Conservation (phyloP, 2,113 vertebrate genomes). For the Lichenostomus cassidix region DNA sequence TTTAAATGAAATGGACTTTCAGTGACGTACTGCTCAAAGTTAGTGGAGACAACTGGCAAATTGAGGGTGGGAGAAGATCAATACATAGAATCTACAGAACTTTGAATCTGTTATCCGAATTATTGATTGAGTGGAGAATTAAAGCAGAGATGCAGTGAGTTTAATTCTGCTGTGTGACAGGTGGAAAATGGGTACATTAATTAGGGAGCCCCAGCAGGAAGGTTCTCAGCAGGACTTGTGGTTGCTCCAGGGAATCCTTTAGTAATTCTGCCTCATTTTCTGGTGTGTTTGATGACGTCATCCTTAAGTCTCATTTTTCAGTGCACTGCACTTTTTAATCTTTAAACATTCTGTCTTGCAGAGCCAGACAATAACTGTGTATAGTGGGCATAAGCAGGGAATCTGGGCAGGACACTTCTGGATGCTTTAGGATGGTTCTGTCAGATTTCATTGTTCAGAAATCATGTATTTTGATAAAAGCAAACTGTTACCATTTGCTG, state of each 20-base stretch:
- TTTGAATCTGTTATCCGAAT: constrained; percentile 55
- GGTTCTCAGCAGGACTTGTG: neutral
- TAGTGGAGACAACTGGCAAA: constrained; percentile 60
- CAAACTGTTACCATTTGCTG: neutral
- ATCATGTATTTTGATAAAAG: constrained; percentile 3
- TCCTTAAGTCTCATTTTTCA: constrained; percentile 22
- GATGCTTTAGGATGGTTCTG: neutral
- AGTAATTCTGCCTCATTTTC: constrained; percentile 32
- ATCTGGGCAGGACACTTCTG: neutral
- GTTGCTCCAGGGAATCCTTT: constrained; percentile 63
- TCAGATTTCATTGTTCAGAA: constrained; percentile 12
- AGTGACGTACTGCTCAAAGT: constrained; percentile 42
- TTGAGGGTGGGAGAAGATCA: constrained; percentile 61
- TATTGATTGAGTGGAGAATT: constrained; percentile 65
- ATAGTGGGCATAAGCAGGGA: neutral
- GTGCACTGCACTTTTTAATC: neutral
- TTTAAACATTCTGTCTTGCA: neutral
- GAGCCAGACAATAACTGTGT: neutral
- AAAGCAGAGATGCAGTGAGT: constrained; percentile 60
- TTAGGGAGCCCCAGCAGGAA: constrained; percentile 59
- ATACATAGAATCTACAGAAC: constrained; percentile 59
- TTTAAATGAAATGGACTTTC: constrained; percentile 60
- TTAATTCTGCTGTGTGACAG: constrained; percentile 67
- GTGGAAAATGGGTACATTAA: constrained; percentile 67
- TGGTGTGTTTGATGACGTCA: constrained; percentile 50